Evolutionary conservation across 2,888 invertebrate species (phyloP).

Genomic region (Nomada ferruginata): DNA sequence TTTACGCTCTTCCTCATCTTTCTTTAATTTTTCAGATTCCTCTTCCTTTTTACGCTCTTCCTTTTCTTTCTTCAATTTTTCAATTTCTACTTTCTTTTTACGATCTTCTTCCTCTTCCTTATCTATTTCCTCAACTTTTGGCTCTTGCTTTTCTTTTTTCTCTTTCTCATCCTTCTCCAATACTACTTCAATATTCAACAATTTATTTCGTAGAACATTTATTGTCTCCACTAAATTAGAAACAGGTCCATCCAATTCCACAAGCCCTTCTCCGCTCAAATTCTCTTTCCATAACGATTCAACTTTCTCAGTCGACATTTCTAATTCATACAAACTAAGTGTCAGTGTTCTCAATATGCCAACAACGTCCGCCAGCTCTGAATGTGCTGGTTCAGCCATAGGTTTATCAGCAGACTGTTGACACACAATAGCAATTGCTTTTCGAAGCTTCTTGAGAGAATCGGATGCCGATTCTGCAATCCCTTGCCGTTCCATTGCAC

Average conservation of each 20-base stretch:
- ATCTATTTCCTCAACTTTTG: slow-evolving; percentile 51
- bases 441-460: slow-evolving; percentile 73
- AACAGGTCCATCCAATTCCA: slow-evolving; percentile 52
- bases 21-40: slow-evolving; percentile 34
- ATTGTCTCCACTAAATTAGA: slow-evolving; percentile 42
- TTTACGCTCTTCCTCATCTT: slow-evolving; percentile 27
- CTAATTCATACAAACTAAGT: slow-evolving; percentile 43
- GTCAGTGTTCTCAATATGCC: slow-evolving; percentile 40
- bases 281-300: slow-evolving; percentile 51
- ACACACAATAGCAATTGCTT: slow-evolving; percentile 74
- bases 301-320: slow-evolving; percentile 29
- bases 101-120: slow-evolving; percentile 54
- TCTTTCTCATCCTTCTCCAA: slow-evolving; percentile 52
- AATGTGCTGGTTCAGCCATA: slow-evolving; percentile 57
- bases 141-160: slow-evolving; percentile 53
- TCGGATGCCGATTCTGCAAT: slow-evolving; percentile 57
- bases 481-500: slow-evolving; percentile 26
- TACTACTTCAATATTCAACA: slow-evolving; percentile 49
- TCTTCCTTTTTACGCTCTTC: slow-evolving; percentile 53
- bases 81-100: slow-evolving; percentile 57
- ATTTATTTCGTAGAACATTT: slow-evolving; percentile 41
- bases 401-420: slow-evolving; percentile 70
- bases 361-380: slow-evolving; percentile 11
- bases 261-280: slow-evolving; percentile 42
- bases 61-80: slow-evolving; percentile 57